Percentiles rank a stretch among this genome's conserved stretches.
Conservation (phyloP, 2,888 invertebrate genomes). For the Mesochorus sp. region DNA sequence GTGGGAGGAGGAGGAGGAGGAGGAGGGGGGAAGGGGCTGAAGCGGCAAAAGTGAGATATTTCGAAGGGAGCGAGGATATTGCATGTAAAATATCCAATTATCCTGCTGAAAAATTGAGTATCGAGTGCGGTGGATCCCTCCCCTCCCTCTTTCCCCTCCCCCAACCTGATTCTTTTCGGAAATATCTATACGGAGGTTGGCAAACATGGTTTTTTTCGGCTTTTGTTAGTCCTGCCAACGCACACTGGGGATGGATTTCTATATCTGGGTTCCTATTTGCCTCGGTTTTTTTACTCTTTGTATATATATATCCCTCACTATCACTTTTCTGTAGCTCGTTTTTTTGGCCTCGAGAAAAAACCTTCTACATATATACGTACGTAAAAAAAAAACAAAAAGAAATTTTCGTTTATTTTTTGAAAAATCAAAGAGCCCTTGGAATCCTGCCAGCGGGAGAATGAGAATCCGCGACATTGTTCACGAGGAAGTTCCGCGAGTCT, state of each 20-base stretch:
- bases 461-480: conserved; percentile 61
- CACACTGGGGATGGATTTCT: neutral
- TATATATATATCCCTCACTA: neutral
- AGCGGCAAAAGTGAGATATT: neutral
- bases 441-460: conserved; percentile 61
- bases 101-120: conserved; percentile 70
- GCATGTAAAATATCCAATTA: conserved; percentile 70
- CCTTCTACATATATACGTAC: neutral
- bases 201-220: conserved; percentile 56
- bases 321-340: no score
- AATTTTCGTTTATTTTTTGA: conserved; percentile 59
- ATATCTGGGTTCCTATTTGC: conserved; percentile 1
- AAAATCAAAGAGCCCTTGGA: conserved; percentile 66
- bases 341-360: no score
- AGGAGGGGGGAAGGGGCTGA: neutral
- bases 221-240: neutral
- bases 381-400: no score
- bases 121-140: conserved; percentile 65
- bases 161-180: neutral
- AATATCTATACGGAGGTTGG: conserved; percentile 8
- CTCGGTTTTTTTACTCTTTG: conserved; percentile 8
- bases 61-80: conserved; percentile 60
- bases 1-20: neutral
- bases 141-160: neutral
- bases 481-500: conserved; percentile 41